Evolutionary conservation across 2,113 vertebrate species (phyloP).

Genomic region (Datnioides undecimradiatus): DNA sequence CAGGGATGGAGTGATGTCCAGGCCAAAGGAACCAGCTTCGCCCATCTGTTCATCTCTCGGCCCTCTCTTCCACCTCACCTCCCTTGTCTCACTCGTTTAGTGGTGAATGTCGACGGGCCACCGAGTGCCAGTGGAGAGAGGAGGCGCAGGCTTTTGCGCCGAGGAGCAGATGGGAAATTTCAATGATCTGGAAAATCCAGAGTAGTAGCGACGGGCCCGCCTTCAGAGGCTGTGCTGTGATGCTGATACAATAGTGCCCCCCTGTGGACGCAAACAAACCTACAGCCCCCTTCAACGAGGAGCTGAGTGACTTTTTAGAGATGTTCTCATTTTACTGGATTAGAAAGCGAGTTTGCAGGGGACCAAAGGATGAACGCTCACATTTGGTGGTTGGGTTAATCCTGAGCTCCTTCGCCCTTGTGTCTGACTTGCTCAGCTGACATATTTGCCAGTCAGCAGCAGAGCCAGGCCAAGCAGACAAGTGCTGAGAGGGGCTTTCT

Average conservation of each 20-base stretch:
- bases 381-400: neutral
- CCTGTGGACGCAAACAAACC: conserved; percentile 32
- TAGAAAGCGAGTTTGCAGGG: neutral
- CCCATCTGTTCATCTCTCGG: conserved; percentile 59
- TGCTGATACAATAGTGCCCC: conserved; percentile 49
- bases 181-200: conserved; percentile 69
- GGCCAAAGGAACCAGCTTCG: conserved; percentile 45
- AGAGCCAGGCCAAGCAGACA: conserved; percentile 21
- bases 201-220: conserved; percentile 15
- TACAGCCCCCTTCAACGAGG: neutral
- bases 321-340: neutral
- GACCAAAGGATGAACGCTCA: neutral
- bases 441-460: conserved; percentile 30
- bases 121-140: conserved; percentile 16
- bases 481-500: conserved; percentile 29
- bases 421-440: conserved; percentile 11
- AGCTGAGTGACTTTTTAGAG: neutral
- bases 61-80: conserved; percentile 71
- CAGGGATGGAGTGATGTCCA: conserved; percentile 18
- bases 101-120: conserved; percentile 49
- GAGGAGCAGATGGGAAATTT: conserved; percentile 68
- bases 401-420: conserved; percentile 7
- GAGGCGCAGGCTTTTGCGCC: conserved; percentile 28
- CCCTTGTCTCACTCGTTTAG: conserved; percentile 69
- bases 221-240: neutral